phyloP scores from a whole-genome alignment of 2,797 vertebrate genomes.

The Coilia nasus region DNA sequence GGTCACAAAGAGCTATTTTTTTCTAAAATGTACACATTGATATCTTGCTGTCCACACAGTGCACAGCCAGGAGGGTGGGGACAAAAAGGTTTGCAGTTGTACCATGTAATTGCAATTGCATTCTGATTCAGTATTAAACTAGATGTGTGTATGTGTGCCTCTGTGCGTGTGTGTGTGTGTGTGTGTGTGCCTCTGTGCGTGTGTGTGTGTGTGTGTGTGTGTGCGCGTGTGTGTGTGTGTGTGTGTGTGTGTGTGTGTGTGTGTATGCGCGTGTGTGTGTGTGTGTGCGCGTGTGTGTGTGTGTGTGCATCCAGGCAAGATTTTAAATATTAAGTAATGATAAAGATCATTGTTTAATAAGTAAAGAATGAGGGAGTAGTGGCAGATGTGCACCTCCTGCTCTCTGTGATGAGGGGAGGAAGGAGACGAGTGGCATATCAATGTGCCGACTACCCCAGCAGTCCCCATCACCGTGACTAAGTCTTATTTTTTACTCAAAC shows the following conservation, averaged over 20 bases:
- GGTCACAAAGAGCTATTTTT: too few species aligned
- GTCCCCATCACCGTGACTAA: neutral
- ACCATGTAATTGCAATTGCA: too few species aligned
- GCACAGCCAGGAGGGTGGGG: too few species aligned
- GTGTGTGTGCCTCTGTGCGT: neutral
- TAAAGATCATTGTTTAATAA: neutral
- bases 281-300: neutral
- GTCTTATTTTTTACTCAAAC: conserved; percentile 2
- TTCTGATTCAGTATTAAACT: too few species aligned
- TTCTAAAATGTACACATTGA: too few species aligned
- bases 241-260: conserved; percentile 27
- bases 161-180: neutral
- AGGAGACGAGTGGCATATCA: conserved; percentile 38
- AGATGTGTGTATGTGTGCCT: neutral
- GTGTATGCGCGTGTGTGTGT: conserved; percentile 22
- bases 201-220: neutral
- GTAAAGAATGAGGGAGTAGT: neutral
- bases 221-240: conserved; percentile 32
- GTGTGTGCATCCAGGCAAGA: neutral
- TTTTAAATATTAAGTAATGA: neutral
- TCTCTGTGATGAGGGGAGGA: neutral
- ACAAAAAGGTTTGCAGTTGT: too few species aligned
- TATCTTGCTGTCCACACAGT: too few species aligned
- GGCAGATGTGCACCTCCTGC: neutral
- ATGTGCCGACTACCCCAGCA: neutral